Percentiles rank a stretch among this genome's conserved stretches.
Conservation (phyloP, 2,797 vertebrate species). For the Hylomyscus alleni region DNA sequence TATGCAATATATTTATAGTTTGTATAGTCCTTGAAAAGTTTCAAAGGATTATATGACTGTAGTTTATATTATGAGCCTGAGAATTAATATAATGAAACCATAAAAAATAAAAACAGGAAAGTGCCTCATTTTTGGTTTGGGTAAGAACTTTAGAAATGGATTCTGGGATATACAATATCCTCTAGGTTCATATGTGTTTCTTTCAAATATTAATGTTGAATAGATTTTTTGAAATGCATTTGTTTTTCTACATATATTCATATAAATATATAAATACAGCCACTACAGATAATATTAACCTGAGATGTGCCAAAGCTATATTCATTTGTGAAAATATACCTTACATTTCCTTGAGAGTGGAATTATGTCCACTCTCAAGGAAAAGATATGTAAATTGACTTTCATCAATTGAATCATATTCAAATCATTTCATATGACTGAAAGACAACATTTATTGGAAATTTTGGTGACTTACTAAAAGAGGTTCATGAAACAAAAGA, state of each 20-base stretch:
- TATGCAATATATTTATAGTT: neutral
- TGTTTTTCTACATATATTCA: conserved; percentile 1
- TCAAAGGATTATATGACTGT: neutral
- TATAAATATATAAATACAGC: neutral
- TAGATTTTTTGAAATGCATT: conserved; percentile 22
- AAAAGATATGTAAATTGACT: neutral
- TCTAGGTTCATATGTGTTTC: neutral
- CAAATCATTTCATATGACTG: conserved; percentile 25
- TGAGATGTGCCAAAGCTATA: neutral
- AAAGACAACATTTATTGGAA: conserved; percentile 24
- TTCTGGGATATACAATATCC: neutral
- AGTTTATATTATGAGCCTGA: neutral
- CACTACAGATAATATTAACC: conserved; percentile 7
- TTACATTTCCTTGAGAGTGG: neutral
- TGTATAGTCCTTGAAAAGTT: conserved; percentile 18
- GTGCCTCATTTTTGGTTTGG: neutral
- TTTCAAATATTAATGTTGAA: conserved; percentile 16
- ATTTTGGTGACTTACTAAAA: conserved; percentile 2
- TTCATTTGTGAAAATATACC: neutral
- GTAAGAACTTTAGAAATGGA: neutral
- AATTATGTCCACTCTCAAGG: neutral
- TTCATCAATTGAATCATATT: conserved; percentile 15
- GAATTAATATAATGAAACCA: neutral
- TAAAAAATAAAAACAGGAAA: conserved; percentile 1
- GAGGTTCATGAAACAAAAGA: neutral